Base-by-base conservation (phyloP, 2,888 invertebrate genomes). In the Melieria crassipennis region DNA sequence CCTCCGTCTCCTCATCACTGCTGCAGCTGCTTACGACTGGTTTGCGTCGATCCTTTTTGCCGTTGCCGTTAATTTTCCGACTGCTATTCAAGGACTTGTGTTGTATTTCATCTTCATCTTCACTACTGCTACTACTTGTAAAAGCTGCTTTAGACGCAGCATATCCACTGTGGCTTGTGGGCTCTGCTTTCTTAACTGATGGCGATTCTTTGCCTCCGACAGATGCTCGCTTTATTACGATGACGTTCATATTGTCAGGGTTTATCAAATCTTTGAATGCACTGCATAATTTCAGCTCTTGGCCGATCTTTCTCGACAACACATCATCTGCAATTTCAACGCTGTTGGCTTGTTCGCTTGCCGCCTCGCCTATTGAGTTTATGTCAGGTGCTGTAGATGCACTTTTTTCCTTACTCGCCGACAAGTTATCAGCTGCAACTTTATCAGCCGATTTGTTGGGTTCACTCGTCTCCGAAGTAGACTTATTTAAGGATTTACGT, bases 341-440 rank as follows among this genome's bases (percentile, higher is more conserved):
- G 6, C 13, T 52, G 11, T 52, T 52, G 9, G 13, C 9, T 52
- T 52, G 13, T 52, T 52, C 52, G 10, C 52, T 7, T 52, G 11
- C 10, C 11, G 11, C 52, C 11, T 52, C 5, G n/a, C 13, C 52
- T 4, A 52, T 1, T 52, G 1, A 11, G 52, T 52, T 13, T 5
- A 7, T 9, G 11, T 11, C 11, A 1, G 7, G 4, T 52, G 11
- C 13, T 52, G 13, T 9, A n/a, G 9, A 52, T n/a, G n/a, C 6
- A 7, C 7, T 52, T n/a, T 9, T 6, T 52, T 52, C 13, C n/a
- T 13, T 52, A n/a, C 13, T 52, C 9, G 7, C 1, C 50, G 50
- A 50, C 50, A 7, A 7, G 50, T 50, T 30, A 30, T 30, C 11
- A 2, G 11, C 61, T 69, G 61, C 69, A 62, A 69, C 55, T 50